Evolutionary conservation across 1,140 invertebrate genomes (phyloP).

Genomic region (Oncopeltus fasciatus): DNA sequence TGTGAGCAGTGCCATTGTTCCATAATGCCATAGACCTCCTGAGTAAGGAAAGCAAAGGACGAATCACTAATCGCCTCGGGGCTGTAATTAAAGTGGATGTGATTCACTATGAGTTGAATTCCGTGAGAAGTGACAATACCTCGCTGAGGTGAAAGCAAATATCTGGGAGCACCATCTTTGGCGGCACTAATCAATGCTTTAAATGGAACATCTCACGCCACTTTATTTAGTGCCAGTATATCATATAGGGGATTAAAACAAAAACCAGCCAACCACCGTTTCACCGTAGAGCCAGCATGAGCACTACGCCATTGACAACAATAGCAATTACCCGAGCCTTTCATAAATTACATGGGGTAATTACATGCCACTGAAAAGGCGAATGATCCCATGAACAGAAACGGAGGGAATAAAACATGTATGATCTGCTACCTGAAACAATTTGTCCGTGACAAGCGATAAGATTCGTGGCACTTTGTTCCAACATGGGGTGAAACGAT

Average conservation of each 20-base stretch:
- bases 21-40: no score
- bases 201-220: constrained; percentile 17
- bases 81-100: not conserved
- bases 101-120: constrained; percentile 7
- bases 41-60: no score
- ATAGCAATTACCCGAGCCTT: not conserved
- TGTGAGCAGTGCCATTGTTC: no score
- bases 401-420: no score
- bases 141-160: constrained; percentile 7
- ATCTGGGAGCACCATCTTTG: constrained; percentile 11
- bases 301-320: not conserved
- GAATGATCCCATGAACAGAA: no score
- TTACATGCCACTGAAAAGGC: not conserved
- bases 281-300: not conserved
- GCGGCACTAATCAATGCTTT: constrained; percentile 13
- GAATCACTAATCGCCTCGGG: no score
- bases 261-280: not conserved
- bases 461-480: no score
- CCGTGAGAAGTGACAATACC: constrained; percentile 18
- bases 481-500: no score
- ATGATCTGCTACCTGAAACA: no score
- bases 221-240: constrained; percentile 13
- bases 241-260: constrained; percentile 7
- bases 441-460: no score
- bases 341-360: not conserved